Evolutionary conservation across 1,140 invertebrate genomes (phyloP).

Genomic region (Hirudo medicinalis): DNA sequence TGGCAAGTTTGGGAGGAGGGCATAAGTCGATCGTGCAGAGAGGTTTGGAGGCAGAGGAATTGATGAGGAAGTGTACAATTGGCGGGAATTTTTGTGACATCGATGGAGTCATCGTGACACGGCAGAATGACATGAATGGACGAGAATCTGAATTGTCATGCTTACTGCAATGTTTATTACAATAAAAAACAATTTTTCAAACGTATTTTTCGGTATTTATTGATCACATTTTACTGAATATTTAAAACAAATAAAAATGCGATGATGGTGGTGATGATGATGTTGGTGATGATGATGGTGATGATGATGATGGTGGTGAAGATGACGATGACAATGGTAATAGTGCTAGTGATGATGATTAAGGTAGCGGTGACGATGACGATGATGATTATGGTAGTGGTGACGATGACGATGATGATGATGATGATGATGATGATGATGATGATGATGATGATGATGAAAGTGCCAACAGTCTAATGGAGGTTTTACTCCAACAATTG

Average conservation of each 20-base stretch:
- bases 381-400: neutral
- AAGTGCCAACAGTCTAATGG: neutral
- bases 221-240: neutral
- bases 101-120: neutral
- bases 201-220: neutral
- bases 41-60: neutral
- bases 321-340: neutral
- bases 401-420: neutral
- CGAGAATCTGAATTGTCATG: neutral
- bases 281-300: neutral
- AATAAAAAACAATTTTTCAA: neutral
- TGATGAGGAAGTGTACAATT: neutral
- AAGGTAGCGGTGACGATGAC: neutral
- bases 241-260: slow-evolving; percentile 7
- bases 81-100: neutral
- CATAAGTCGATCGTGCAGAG: neutral
- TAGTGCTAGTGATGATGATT: neutral
- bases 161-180: neutral
- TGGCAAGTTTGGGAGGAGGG: neutral
- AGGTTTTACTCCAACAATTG: neutral
- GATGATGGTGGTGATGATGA: neutral
- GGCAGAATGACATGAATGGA: neutral
- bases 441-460: neutral
- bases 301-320: neutral
- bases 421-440: slow-evolving; percentile 2